Evolutionary conservation across 23 tunicate genomes (phyloP), one percentile per base, ranked within the genome.

Genomic region (Halocynthia aurantium): DNA sequence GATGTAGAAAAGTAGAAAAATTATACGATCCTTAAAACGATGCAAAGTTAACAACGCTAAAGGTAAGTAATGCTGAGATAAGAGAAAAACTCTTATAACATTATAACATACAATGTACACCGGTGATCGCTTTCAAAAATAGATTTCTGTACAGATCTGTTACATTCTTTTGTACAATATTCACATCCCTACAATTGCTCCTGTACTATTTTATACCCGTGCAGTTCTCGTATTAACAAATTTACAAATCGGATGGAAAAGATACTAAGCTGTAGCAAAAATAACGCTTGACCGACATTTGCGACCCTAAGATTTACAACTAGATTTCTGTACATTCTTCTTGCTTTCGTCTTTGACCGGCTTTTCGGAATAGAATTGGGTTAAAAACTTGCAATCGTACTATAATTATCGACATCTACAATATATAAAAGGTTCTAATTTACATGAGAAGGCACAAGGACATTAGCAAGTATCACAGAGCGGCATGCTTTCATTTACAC

Each of bases 41-140:
- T 31, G 44, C 44, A 31, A 31, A 4, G 4, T 31, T 31, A 31
- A 31, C 44, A 31, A 31, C 44, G 44, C 44, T 31, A 31, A 31
- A 31, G 44, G 44, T 31, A 31, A 31, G 44, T 31, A 31, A 31
- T 31, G 44, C 44, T 31, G 44, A 31, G 44, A 31, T 31, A 31
- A 31, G 44, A 31, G 44, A 31, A 31, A 31, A 31, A 31, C 44
- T 31, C 44, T 31, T 31, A 31, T 31, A 31, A 31, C 44, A 31
- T 31, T 31, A 31, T 31, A 31, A 31, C 44, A 18, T 17, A 13
- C 20, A 74, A 74, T 74, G 55, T 74, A 74, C 78, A 74, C 55
- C 64, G 78, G 56, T 64, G 78, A 52, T 74, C 78, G 78, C 78
- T 54, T 55, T 74, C 78, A 74, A 74, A 74, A 72, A 74, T 54